phyloP scores from a whole-genome alignment of 2,888 invertebrate species.

The Melipona beecheii region DNA sequence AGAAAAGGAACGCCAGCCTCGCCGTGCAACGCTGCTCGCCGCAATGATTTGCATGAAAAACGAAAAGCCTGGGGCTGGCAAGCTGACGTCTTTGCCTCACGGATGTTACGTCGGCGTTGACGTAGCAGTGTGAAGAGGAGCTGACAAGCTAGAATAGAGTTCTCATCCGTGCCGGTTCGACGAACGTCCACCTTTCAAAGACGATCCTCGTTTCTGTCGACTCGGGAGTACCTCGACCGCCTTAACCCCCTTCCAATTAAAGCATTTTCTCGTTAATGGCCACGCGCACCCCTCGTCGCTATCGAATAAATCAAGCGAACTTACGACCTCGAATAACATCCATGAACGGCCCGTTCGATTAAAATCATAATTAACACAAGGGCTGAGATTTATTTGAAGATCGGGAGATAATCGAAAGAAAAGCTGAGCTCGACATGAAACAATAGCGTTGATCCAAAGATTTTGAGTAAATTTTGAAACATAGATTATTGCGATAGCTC shows the following conservation, averaged over 20 bases:
- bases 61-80: constrained; percentile 12
- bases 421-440: not conserved
- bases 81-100: constrained; percentile 4
- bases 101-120: not conserved
- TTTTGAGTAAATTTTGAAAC: constrained; percentile 22
- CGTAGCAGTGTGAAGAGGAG: constrained; percentile 2
- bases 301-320: constrained; percentile 10
- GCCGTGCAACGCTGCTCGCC: not conserved
- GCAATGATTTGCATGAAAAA: constrained; percentile 50
- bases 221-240: not conserved
- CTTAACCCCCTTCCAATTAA: constrained; percentile 34
- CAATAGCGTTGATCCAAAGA: constrained; percentile 17
- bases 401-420: not conserved
- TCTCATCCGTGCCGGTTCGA: constrained; percentile 20
- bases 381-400: not conserved
- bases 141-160: constrained; percentile 53
- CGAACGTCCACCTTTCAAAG: not conserved
- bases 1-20: not conserved
- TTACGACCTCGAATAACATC: constrained; percentile 3
- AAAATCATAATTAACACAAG: constrained; percentile 9
- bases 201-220: constrained; percentile 8
- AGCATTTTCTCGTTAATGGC: constrained; percentile 34
- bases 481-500: constrained; percentile 59
- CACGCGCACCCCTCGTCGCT: not conserved
- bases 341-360: constrained; percentile 1